phyloP scores from a whole-genome alignment of 2,797 vertebrate species.

The Cercopithecus hamlyni region DNA sequence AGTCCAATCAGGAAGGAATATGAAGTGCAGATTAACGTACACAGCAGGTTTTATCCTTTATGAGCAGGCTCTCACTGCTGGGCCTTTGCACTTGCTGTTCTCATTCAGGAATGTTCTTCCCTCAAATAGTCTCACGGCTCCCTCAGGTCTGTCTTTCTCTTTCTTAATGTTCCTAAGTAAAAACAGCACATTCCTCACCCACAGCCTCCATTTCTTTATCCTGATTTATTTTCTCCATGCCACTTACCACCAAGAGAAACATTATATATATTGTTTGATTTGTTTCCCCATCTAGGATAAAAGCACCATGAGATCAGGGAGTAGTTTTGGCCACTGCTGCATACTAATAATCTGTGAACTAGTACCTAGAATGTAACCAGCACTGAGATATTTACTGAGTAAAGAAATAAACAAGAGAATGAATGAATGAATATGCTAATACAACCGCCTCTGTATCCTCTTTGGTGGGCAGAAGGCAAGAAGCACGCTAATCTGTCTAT shows the following conservation, averaged over 20 bases:
- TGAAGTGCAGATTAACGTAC: no score
- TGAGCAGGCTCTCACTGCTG: not conserved
- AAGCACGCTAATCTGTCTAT: fast-evolving
- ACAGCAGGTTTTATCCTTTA: not conserved
- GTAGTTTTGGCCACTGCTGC: not conserved
- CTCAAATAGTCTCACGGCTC: no score
- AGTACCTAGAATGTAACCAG: not conserved
- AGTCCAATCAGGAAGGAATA: not conserved
- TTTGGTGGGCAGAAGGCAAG: not conserved
- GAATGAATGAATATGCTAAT: not conserved
- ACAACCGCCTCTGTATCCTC: no score
- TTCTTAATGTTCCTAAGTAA: not conserved
- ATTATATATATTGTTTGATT: not conserved
- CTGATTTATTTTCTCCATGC: not conserved
- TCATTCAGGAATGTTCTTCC: not conserved
- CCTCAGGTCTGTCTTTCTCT: not conserved
- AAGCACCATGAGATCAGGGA: not conserved
- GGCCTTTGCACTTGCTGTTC: not conserved
- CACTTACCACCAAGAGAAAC: not conserved
- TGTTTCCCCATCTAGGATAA: not conserved
- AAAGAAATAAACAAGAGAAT: not conserved
- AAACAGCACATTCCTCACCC: not conserved
- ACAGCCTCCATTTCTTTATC: not conserved
- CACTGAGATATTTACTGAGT: not conserved
- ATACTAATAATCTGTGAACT: fast-evolving